These are phyloP conservation scores for Hydra vulgaris DNA, from an alignment of 30 jellyfish, hydroid and myxozoan genomes.

Conservation along the genomic window DNA sequence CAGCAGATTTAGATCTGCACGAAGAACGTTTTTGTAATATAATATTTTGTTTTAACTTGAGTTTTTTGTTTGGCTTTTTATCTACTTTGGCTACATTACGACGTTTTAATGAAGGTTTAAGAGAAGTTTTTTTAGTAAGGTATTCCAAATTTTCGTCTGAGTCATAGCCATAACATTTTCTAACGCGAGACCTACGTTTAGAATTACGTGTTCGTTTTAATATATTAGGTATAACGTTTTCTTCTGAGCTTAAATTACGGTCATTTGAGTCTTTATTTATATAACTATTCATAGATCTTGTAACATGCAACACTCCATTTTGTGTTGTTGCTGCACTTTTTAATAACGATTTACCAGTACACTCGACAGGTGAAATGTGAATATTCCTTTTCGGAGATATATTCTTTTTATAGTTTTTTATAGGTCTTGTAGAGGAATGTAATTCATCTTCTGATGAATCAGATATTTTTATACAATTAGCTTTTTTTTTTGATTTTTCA, in stretches of 20 bases:
- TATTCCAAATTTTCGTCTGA: conserved; percentile 2
- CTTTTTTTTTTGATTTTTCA: conserved; percentile 1
- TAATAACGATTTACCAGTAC: background rate
- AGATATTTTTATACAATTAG: background rate
- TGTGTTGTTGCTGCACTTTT: background rate
- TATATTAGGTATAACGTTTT: background rate
- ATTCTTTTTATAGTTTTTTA: background rate
- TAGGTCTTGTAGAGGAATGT: background rate
- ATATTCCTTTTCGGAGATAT: background rate
- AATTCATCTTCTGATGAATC: conserved; percentile 10
- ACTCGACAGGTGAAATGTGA: background rate
- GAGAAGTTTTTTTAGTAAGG: background rate
- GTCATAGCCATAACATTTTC: conserved; percentile 1
- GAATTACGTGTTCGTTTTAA: background rate
- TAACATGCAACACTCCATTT: conserved; percentile 5
- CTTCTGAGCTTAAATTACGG: background rate
- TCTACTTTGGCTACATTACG: background rate
- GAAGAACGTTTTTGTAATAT: conserved; percentile 12
- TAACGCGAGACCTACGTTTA: background rate
- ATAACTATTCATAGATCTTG: conserved; percentile 2
- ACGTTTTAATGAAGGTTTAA: background rate
- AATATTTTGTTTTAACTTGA: background rate
- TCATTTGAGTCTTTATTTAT: conserved; percentile 28
- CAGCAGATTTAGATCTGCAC: conserved; percentile 1
- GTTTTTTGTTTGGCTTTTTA: background rate